Conservation (phyloP, 2,797 vertebrate species). For the Tenualosa ilisha region DNA sequence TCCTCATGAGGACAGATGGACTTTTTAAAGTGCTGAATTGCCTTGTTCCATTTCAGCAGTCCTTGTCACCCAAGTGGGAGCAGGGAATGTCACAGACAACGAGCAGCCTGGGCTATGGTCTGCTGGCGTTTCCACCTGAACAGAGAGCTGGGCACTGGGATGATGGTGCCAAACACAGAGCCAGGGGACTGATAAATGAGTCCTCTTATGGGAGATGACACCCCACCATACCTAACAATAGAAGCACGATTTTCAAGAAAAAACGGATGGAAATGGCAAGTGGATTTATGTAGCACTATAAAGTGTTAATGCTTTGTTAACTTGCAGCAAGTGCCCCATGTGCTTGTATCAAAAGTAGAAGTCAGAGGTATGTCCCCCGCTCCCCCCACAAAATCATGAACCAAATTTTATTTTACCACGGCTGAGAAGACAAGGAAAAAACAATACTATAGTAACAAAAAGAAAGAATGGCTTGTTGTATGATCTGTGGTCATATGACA, state of each 20-base stretch:
- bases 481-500: conserved; percentile 64
- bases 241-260: neutral
- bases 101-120: conserved; percentile 38
- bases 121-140: conserved; percentile 66
- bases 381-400: neutral
- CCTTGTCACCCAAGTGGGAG: conserved; percentile 34
- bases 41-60: conserved; percentile 37
- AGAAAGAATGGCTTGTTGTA: neutral
- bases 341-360: neutral
- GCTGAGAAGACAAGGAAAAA: neutral
- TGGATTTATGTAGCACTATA: conserved; percentile 53
- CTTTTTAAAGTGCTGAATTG: conserved; percentile 37
- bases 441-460: neutral
- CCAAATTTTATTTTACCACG: neutral
- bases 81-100: conserved; percentile 12
- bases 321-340: conserved; percentile 40
- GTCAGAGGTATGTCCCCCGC: neutral
- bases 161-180: conserved; percentile 56
- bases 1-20: conserved; percentile 31
- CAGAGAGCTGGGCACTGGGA: conserved; percentile 58
- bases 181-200: conserved; percentile 68
- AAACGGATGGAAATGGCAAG: conserved; percentile 47
- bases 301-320: conserved; percentile 68
- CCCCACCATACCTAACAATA: conserved; percentile 53
- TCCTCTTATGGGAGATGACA: conserved; percentile 65